Evolutionary conservation across 2,888 invertebrate genomes (phyloP), one percentile per base, ranked within the genome.

Genomic region (Acronicta leporina): DNA sequence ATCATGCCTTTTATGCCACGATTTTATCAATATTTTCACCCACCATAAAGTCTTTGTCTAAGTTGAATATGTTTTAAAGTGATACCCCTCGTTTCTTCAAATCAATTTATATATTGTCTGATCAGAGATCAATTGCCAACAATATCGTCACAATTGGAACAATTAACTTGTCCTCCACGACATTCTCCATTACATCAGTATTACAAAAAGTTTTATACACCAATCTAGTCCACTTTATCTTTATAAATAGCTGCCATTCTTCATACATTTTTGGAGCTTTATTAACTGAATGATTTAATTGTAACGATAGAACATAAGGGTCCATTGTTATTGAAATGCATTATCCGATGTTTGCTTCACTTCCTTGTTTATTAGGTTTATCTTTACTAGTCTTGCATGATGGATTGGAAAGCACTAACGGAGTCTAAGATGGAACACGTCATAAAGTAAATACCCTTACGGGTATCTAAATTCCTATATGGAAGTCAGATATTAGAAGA

Each of bases 211-310:
- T 33, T 27, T 57, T 52, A 20, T 51, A 46, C 38, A 38, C 67
- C 72, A 75, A 71, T 67, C 45, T 11, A 35, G 53, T 64, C 66
- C 53, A 63, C 48, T 75, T 74, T 61, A 68, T 61, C 59, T 63
- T 56, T 75, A 74, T 72, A 77, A 76, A 82, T 78, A 79, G 62
- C 63, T 50, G 41, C 53, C 59, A 53, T 63, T 77, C 63, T 80
- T 83, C 72, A 75, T 73, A 72, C 74, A 79, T 82, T 80, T 71
- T 72, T 48, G 57, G 67, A 82, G 81, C 83, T 79, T 84, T 81
- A 80, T 68, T 76, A 75, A 75, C 77, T 75, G 54, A 69, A 75
- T 69, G 56, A 49, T 64, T 59, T 63, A 68, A 62, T 68, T 73
- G 73, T 73, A 43, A 58, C 55, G 45, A 56, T 43, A 45, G 33